phyloP scores from a whole-genome alignment of 1,140 invertebrate species.

The Ceratina calcarata region DNA sequence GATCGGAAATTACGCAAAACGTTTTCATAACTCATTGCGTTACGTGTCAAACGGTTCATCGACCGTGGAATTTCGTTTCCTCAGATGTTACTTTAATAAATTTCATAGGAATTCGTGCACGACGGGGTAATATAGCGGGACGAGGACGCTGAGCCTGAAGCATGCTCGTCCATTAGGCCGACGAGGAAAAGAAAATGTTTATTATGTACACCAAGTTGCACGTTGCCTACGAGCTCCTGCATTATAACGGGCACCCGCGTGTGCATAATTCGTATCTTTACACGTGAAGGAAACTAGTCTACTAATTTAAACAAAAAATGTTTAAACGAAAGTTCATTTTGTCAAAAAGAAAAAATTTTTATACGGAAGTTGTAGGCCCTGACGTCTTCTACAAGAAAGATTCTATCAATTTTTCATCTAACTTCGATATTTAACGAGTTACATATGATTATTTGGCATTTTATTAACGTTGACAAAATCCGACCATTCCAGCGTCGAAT shows the following conservation, averaged over 20 bases:
- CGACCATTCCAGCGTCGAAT: too few species aligned
- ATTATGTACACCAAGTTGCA: conserved; percentile 37
- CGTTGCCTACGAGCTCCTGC: conserved; percentile 21
- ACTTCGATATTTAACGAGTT: too few species aligned
- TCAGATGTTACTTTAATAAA: conserved; percentile 11
- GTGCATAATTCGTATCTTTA: not conserved
- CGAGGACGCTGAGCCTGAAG: conserved; percentile 35
- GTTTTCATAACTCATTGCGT: conserved; percentile 9
- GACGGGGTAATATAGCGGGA: conserved; percentile 10
- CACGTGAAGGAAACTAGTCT: conserved; percentile 11
- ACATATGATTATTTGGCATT: too few species aligned
- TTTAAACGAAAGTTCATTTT: too few species aligned
- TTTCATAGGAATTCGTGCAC: conserved; percentile 38
- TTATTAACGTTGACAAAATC: too few species aligned
- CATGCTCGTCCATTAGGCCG: conserved; percentile 42
- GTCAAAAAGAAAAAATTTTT: too few species aligned
- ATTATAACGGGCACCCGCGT: conserved; percentile 29
- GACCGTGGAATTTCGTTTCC: conserved; percentile 35
- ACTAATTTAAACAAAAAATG: too few species aligned
- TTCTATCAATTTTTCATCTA: too few species aligned
- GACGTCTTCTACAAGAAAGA: too few species aligned
- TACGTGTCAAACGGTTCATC: conserved; percentile 18
- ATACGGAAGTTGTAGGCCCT: too few species aligned
- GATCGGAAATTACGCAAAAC: conserved; percentile 4
- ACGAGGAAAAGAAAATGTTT: conserved; percentile 52